Conservation (phyloP, 2,888 invertebrate genomes). For the Napeogenes inachia region DNA sequence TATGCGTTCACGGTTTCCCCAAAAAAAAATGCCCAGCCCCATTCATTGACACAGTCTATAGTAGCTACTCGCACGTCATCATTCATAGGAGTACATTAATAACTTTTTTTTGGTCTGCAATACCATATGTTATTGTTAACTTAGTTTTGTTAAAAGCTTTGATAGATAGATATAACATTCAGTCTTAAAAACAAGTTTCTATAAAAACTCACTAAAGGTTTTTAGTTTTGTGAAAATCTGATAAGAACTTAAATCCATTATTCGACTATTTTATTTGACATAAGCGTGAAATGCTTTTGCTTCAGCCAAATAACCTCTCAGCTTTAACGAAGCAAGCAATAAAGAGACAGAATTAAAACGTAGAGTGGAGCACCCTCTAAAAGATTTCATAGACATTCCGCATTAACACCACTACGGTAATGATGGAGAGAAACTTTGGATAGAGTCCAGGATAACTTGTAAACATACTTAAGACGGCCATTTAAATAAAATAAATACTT, state of each 20-base stretch:
- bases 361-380: slow-evolving; percentile 56
- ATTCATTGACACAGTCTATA: slow-evolving; percentile 22
- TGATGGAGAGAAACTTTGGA: slow-evolving; percentile 70
- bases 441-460: slow-evolving; percentile 59
- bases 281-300: slow-evolving; percentile 34
- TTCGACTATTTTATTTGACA: slow-evolving; percentile 19
- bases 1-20: slow-evolving; percentile 4
- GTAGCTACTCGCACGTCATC: slow-evolving; percentile 30
- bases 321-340: slow-evolving; percentile 64
- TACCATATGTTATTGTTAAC: no score
- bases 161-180: no score
- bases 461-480: slow-evolving; percentile 44
- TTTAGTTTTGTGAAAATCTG: no score
- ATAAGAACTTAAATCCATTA: slow-evolving; percentile 11
- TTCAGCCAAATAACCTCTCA: slow-evolving; percentile 66
- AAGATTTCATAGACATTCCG: slow-evolving; percentile 67
- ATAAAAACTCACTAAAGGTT: neutral
- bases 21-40: slow-evolving; percentile 20
- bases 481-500: slow-evolving; percentile 9
- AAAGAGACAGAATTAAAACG: slow-evolving; percentile 63
- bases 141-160: no score
- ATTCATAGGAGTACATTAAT: slow-evolving; percentile 22
- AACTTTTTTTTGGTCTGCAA: no score
- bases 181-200: neutral
- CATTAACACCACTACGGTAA: slow-evolving; percentile 67